These are phyloP conservation scores for Aix galericulata DNA, from an alignment of 2,113 vertebrate genomes.

Conservation along the genomic window DNA sequence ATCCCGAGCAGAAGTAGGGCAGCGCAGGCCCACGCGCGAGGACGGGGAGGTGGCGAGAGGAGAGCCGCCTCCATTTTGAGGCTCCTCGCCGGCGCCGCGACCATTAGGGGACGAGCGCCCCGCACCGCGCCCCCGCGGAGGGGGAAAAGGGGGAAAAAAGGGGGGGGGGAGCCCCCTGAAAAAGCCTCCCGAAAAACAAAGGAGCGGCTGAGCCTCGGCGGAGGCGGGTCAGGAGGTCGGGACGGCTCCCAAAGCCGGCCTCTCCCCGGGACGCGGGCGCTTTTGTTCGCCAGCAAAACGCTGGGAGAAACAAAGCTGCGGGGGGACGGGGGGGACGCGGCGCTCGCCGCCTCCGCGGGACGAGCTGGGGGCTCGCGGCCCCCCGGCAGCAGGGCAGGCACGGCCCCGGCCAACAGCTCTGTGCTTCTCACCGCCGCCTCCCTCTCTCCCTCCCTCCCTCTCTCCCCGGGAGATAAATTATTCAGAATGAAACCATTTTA, in stretches of 20 bases:
- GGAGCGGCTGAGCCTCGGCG: background rate
- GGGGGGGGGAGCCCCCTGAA: background rate
- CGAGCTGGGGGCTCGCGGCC: too few species aligned
- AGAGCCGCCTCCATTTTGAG: background rate
- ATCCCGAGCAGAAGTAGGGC: slow-evolving; percentile 22
- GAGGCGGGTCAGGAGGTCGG: background rate
- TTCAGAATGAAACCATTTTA: slow-evolving; percentile 68
- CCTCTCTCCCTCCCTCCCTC: background rate
- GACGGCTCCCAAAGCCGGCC: slow-evolving; percentile 12
- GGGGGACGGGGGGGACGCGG: background rate
- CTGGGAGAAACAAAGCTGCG: background rate
- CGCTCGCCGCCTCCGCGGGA: too few species aligned
- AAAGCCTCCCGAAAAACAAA: background rate
- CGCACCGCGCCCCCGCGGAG: background rate
- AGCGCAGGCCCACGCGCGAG: background rate
- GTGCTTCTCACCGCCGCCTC: background rate
- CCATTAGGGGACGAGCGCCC: background rate
- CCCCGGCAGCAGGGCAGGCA: too few species aligned
- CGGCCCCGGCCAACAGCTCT: background rate
- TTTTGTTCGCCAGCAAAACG: slow-evolving; percentile 12
- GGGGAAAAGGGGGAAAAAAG: background rate
- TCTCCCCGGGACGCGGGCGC: background rate
- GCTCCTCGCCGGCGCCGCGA: background rate
- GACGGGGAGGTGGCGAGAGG: background rate
- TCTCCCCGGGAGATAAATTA: slow-evolving; percentile 44